Evolutionary conservation across 2,113 vertebrate genomes (phyloP).

Genomic region (Gyps fulvus): DNA sequence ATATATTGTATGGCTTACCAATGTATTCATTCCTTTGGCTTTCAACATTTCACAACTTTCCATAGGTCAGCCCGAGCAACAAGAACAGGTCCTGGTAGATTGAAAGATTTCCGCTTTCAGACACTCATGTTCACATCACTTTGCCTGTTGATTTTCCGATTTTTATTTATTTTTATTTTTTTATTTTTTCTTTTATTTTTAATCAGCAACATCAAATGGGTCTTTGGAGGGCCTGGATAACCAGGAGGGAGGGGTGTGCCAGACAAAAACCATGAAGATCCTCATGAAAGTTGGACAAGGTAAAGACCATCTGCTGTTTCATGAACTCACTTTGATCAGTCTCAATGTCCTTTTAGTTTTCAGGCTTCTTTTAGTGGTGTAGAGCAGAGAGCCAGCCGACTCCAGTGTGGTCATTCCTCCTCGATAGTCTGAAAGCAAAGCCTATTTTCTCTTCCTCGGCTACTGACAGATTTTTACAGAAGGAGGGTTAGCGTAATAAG

Average conservation of each 20-base stretch:
- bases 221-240: conserved; percentile 98
- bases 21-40: conserved; percentile 62
- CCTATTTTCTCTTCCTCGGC: conserved; percentile 38
- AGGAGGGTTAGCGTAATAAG: conserved; percentile 9
- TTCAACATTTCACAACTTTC: conserved; percentile 67
- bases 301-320: conserved; percentile 79
- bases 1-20: conserved; percentile 28
- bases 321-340: conserved; percentile 53
- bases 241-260: conserved; percentile 98
- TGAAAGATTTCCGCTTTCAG: conserved; percentile 63
- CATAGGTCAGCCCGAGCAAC: conserved; percentile 52
- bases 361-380: conserved; percentile 9
- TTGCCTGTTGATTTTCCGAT: conserved; percentile 75
- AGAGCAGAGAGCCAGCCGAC: background rate
- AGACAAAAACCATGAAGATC: conserved; percentile 99
- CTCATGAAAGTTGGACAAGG: conserved; percentile 99
- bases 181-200: conserved; percentile 77
- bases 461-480: conserved; percentile 57
- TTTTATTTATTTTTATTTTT: conserved; percentile 72
- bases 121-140: conserved; percentile 75
- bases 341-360: conserved; percentile 45
- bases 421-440: conserved; percentile 43
- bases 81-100: conserved; percentile 59
- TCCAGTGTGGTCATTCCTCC: conserved; percentile 1
- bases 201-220: conserved; percentile 96